A percentile compares a stretch with the other conserved stretches of the same genome.
Conservation (phyloP, 2,888 invertebrate species). For the Pandemis corylana region DNA sequence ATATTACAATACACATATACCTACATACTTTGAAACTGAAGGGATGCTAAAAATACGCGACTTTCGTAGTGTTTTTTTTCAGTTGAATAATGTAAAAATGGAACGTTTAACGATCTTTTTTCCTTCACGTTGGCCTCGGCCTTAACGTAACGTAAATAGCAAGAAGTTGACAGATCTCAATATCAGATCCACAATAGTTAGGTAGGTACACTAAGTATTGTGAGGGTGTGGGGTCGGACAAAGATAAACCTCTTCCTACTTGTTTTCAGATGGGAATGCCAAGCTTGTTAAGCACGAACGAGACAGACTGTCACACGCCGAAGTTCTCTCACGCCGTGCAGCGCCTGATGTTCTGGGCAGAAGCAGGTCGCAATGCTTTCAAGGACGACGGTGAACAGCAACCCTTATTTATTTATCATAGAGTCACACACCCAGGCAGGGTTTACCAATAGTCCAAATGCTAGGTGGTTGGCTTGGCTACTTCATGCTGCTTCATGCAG, state of each 20-base stretch:
- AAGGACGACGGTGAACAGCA: constrained; percentile 75
- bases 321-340: constrained; percentile 74
- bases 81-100: too few relatives aligned
- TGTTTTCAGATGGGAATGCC: constrained; percentile 69
- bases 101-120: too few relatives aligned
- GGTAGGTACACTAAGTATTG: not conserved
- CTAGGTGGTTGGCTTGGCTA: too few relatives aligned
- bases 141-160: not conserved
- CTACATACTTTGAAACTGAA: too few relatives aligned
- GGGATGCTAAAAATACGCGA: too few relatives aligned
- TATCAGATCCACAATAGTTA: not conserved
- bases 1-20: too few relatives aligned
- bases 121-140: too few relatives aligned
- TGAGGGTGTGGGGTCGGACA: not conserved
- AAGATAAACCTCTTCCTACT: not conserved
- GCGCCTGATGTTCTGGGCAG: constrained; percentile 80
- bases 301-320: constrained; percentile 50
- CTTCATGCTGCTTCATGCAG: too few relatives aligned
- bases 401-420: not conserved
- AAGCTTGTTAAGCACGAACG: constrained; percentile 55
- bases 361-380: constrained; percentile 78
- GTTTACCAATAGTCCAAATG: not conserved
- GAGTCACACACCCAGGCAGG: not conserved
- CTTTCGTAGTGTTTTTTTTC: too few relatives aligned
- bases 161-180: not conserved